A percentile compares a stretch with the other conserved stretches of the same genome.
Evolutionary conservation across 2,113 vertebrate species (phyloP).

Genomic region (Dinomys branickii): DNA sequence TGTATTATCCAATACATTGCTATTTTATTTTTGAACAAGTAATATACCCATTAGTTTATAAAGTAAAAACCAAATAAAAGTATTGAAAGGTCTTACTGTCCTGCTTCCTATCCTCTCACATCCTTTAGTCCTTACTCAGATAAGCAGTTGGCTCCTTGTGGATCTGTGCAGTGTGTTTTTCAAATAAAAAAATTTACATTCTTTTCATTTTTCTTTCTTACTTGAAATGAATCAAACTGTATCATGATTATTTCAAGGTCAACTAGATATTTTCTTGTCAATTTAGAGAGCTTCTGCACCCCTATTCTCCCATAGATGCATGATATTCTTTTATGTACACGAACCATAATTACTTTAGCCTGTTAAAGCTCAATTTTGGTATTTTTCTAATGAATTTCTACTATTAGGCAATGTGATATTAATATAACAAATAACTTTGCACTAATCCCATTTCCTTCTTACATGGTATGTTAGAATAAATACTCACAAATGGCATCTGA

Average conservation of each 20-base stretch:
- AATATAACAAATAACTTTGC: too few relatives aligned
- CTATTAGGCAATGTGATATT: too few relatives aligned
- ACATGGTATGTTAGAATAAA: too few relatives aligned
- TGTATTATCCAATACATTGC: background rate
- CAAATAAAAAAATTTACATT: background rate
- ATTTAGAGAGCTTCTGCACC: too few relatives aligned
- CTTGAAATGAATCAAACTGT: background rate
- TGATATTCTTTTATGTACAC: too few relatives aligned
- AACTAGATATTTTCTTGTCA: background rate
- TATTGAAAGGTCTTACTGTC: background rate
- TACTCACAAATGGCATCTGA: too few relatives aligned
- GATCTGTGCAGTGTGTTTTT: background rate
- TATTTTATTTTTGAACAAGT: background rate
- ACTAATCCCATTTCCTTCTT: too few relatives aligned
- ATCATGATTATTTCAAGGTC: background rate
- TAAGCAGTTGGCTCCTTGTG: background rate
- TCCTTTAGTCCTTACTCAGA: background rate
- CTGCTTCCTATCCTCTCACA: background rate
- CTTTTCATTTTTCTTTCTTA: background rate
- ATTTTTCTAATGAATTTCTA: too few relatives aligned
- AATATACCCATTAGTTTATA: background rate
- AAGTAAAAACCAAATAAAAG: background rate
- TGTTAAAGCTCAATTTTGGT: too few relatives aligned
- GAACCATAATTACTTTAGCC: too few relatives aligned
- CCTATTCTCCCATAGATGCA: too few relatives aligned